Base-by-base conservation (phyloP, 2,797 vertebrate genomes). In the Heterohyrax brucei region DNA sequence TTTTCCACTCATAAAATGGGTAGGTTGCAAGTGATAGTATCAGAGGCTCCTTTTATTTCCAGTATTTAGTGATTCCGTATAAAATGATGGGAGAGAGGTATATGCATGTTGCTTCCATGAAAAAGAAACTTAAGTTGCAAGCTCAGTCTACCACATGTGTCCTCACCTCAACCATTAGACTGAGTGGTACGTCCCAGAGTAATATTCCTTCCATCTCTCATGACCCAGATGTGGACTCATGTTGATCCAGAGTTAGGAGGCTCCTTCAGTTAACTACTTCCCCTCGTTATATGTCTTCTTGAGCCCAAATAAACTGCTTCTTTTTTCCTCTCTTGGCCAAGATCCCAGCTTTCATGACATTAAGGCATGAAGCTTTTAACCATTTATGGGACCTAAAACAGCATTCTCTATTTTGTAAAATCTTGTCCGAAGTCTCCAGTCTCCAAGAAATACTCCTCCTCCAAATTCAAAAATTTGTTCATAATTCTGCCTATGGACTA, bases 11-110 rank as follows among this genome's bases (percentile, higher is more conserved):
- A 46, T 59, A 66, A 93, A 76, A 28, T 59, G 33, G 21, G 59
- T 62, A 59, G 48, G 16, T 83, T 88, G 76, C 26, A 93, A 86
- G 8, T 33, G 5, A 88, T 72, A 56, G 46, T 53, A n/a, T 76
- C 76, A 53, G 22, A 77, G 18, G 13, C 7, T 4, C n/a, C 48
- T 89, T 73, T 59, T 46, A 44, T 76, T 87, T 91, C 50, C 48
- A 87, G 73, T 13, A 77, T 80, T 80, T 75, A 44, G 28, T 93
- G 61, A 72, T 93, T 93, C 10, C 18, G 61, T 77, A 91, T 53
- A 89, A 81, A 80, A 62, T 66, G 4, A 33, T 70, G 26, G 81
- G 87, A 21, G 44, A 88, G 33, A 46, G 48, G 18, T 39, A 1
- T 4, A n/a, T 48, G 28, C 50, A 62, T 61, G 28, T 72, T 64